Evolutionary conservation across 2,888 invertebrate species (phyloP), one percentile per base, ranked within the genome.

Genomic region (Holacanthella duospinosa): DNA sequence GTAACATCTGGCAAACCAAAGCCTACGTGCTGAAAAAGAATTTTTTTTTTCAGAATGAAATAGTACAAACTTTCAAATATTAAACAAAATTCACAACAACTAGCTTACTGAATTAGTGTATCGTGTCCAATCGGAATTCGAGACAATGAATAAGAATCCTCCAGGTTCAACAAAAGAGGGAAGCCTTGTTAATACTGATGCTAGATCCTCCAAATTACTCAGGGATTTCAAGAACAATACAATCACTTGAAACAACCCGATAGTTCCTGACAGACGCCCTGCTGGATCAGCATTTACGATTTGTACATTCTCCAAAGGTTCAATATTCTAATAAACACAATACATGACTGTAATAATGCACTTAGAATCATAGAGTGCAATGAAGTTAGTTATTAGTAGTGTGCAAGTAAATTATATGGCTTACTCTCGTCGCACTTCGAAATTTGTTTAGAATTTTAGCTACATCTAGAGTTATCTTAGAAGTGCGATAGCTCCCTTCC

Each of bases 71-170:
- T 26, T 48, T 9, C 2, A 55, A 55, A 53, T 55, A 54, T 21
- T n/a, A 19, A 43, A 19, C 16, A 61, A 43, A 9, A 12, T 53
- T 24, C 6, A 25, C 4, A n/a, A 53, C n/a, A 25, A 53, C 6
- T 12, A n/a, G 54, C 24, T 29, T 62, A 71, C 69, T 61, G 62
- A 60, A 57, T 68, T 70, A 0, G 66, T 67, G n/a, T 53, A 55
- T 27, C 68, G 44, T 19, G 57, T 65, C 72, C 72, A 72, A 60
- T 67, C 66, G 55, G 71, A 72, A 43, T 70, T 69, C 6, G 72
- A 65, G n/a, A 64, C 66, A 53, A 72, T 68, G 2, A 71, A 53
- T 16, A 72, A 44, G 12, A 64, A 48, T 27, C 71, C 72, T n/a
- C 48, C 60, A 21, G 24, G 55, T 25, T 62, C 63, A 0, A 72